These are phyloP conservation scores for Tachyglossus aculeatus DNA, from an alignment of 2,797 vertebrate species.

Conservation along the genomic window DNA sequence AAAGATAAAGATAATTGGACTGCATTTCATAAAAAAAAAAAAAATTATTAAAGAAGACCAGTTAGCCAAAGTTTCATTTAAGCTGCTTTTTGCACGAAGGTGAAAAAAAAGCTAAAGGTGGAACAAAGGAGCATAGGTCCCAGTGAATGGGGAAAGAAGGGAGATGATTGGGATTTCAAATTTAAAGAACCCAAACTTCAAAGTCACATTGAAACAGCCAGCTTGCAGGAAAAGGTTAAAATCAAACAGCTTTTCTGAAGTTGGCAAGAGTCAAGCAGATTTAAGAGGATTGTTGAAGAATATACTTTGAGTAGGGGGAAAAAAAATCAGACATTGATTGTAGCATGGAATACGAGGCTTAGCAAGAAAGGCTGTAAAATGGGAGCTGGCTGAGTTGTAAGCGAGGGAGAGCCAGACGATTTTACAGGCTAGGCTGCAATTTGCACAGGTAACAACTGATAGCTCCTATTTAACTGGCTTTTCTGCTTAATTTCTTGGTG, in stretches of 20 bases:
- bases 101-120: constrained; percentile 44
- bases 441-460: background rate
- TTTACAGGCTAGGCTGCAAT: constrained; percentile 20
- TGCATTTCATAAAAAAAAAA: constrained; percentile 67
- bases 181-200: constrained; percentile 8
- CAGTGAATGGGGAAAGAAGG: constrained; percentile 10
- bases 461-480: background rate
- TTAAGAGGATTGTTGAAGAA: background rate
- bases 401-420: background rate
- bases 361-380: background rate
- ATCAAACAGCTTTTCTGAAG: constrained; percentile 31
- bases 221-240: constrained; percentile 25
- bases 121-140: constrained; percentile 30
- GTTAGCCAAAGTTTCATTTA: constrained; percentile 42
- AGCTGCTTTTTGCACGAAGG: constrained; percentile 31
- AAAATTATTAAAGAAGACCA: constrained; percentile 57
- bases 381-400: background rate
- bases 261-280: background rate
- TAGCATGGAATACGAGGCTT: constrained; percentile 13
- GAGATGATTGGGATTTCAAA: constrained; percentile 29
- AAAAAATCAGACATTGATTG: background rate
- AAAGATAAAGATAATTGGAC: constrained; percentile 71
- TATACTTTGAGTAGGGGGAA: background rate
- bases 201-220: background rate
- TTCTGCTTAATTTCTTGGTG: constrained; percentile 20